Evolutionary conservation across 2,888 invertebrate genomes (phyloP), one percentile per base, ranked within the genome.

Genomic region (Acronicta aceris): DNA sequence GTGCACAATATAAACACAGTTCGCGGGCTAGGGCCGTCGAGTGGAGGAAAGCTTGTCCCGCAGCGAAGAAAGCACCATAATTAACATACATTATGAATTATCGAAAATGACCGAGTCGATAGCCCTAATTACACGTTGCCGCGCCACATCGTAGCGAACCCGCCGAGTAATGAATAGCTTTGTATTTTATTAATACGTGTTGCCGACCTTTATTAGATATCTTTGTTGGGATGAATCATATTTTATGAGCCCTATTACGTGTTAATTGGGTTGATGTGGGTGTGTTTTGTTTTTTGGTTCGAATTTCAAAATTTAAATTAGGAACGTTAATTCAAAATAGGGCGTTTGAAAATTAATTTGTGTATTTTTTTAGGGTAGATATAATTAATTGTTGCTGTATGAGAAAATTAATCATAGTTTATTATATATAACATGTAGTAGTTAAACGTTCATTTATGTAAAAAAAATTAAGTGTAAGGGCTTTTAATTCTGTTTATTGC

Each of bases 41-140:
- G 69, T 56, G 63, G 66, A 65, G 74, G 69, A 66, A 80, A 79
- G 76, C 74, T 74, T 76, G 87, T 86, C 93, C 89, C 84, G 88
- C 74, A 92, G 93, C 89, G 75, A 83, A 81, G 79, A 78, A 65
- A 74, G 87, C 89, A 82, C 92, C 92, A 90, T 93, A 92, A 94
- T 94, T 94, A 94, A 89, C 93, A 91, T 93, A 89, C 92, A 93
- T 94, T 94, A 93, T 90, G 91, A 92, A 93, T 93, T 93, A 94
- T 92, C 91, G 87, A 87, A 92, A 94, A 92, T 90, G 89, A 88
- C 89, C 92, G 87, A 85, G 83, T 86, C 85, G 86, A 89, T 89
- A 86, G 80, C 83, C 89, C 86, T 93, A 93, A 94, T 94, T 93
- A 91, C 89, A 89, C 73, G 91, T 89, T 90, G 75, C 84, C 79